phyloP scores from a whole-genome alignment of 37 sponge, comb jelly and placozoan genomes.

The Cliona cf. orientalis region DNA sequence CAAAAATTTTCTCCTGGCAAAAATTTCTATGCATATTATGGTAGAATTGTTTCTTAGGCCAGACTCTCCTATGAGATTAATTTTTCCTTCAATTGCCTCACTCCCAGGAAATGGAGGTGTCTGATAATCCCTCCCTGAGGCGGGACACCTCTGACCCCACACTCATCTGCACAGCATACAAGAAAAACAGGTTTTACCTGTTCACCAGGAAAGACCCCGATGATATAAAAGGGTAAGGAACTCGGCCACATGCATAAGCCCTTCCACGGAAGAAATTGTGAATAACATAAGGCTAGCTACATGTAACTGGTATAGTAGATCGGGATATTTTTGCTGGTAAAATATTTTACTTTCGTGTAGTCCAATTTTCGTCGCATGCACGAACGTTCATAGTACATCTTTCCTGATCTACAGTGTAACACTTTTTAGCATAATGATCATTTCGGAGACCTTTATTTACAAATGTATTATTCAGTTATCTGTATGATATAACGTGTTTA shows the following conservation, averaged over 20 bases:
- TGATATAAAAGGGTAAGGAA: conserved; percentile 65
- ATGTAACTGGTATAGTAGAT: no score
- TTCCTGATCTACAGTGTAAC: no score
- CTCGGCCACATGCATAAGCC: background rate
- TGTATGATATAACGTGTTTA: background rate
- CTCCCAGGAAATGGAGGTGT: conserved; percentile 82
- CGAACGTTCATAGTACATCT: no score
- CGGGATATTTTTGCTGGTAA: no score
- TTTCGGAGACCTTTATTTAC: no score
- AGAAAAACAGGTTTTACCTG: conserved; percentile 96
- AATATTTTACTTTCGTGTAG: no score
- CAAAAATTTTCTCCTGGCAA: background rate
- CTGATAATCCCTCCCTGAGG: conserved; percentile 81
- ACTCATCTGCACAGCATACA: conserved; percentile 86
- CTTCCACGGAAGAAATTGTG: no score
- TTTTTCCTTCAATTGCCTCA: no score
- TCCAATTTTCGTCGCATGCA: no score
- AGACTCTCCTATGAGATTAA: no score
- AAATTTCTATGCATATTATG: background rate
- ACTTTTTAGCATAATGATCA: no score
- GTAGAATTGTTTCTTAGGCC: background rate
- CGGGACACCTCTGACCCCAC: conserved; percentile 86
- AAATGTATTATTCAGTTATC: background rate
- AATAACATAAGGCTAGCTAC: no score
- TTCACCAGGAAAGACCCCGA: conserved; percentile 91